These are phyloP conservation scores for Lordiphosa stackelbergi DNA, from an alignment of 1,140 invertebrate species.

Conservation along the genomic window DNA sequence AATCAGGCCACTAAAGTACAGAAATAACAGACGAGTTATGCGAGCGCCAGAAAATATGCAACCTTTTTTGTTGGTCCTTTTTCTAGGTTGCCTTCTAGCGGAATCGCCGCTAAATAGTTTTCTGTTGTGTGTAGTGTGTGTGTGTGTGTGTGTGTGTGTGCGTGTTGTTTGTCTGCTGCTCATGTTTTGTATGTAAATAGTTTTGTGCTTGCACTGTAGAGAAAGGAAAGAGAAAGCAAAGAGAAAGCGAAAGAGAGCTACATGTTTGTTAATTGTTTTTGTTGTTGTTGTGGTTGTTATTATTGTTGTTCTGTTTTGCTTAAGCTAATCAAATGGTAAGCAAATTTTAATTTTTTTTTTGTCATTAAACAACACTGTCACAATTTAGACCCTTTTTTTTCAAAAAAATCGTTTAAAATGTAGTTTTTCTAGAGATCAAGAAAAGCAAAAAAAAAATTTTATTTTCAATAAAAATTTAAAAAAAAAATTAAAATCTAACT, in stretches of 20 bases:
- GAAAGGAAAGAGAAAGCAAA: neutral
- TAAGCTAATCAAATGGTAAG: constrained; percentile 70
- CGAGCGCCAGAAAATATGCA: too few species aligned
- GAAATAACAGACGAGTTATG: constrained; percentile 18
- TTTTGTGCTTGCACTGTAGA: constrained; percentile 16
- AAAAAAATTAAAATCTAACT: too few species aligned
- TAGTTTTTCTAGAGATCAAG: too few species aligned
- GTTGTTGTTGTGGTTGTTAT: constrained; percentile 38
- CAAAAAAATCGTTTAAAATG: too few species aligned
- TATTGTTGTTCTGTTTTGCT: constrained; percentile 67
- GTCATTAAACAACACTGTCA: too few species aligned
- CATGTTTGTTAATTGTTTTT: constrained; percentile 43
- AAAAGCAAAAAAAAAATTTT: too few species aligned
- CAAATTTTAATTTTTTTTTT: constrained; percentile 58
- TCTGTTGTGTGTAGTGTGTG: too few species aligned
- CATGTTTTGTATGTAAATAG: constrained; percentile 8
- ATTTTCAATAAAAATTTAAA: too few species aligned
- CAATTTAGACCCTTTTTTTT: too few species aligned
- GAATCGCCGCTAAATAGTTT: too few species aligned
- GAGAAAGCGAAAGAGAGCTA: neutral
- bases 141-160: constrained; percentile 20
- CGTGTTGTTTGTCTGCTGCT: neutral
- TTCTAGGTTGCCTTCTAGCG: too few species aligned
- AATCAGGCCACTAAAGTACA: constrained; percentile 24
- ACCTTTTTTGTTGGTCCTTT: too few species aligned